These are phyloP conservation scores for Ladona fulva DNA, from an alignment of 1,140 invertebrate genomes.

Conservation along the genomic window DNA sequence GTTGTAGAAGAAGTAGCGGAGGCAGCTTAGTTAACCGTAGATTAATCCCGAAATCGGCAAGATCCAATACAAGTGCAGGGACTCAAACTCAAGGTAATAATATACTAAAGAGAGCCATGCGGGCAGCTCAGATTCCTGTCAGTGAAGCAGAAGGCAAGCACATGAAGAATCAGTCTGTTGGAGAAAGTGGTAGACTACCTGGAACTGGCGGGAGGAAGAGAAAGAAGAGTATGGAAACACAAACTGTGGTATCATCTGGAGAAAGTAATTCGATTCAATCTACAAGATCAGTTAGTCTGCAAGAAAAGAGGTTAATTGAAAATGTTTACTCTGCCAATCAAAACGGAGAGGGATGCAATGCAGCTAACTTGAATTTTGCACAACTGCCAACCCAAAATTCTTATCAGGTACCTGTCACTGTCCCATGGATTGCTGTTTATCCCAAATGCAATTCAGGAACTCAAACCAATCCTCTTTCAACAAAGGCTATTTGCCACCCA, in stretches of 20 bases:
- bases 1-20: constrained; percentile 29
- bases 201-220: constrained; percentile 18
- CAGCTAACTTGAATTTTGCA: neutral
- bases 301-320: too few species aligned
- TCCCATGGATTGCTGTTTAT: neutral
- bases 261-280: constrained; percentile 15
- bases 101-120: constrained; percentile 25
- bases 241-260: constrained; percentile 21
- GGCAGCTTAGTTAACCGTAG: constrained; percentile 26
- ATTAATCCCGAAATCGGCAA: constrained; percentile 30
- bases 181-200: too few species aligned
- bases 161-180: constrained; percentile 16
- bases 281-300: too few species aligned
- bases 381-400: too few species aligned
- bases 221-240: constrained; percentile 25
- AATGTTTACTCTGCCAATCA: too few species aligned
- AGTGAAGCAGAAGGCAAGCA: neutral
- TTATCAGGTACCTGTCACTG: neutral
- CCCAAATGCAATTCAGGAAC: neutral
- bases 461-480: neutral
- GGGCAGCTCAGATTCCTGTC: constrained; percentile 19
- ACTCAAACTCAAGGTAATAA: constrained; percentile 40
- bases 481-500: neutral
- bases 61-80: constrained; percentile 33
- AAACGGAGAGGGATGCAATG: neutral